Evolutionary conservation across 2,797 vertebrate species (phyloP).

Genomic region (Gadopsis marmoratus): DNA sequence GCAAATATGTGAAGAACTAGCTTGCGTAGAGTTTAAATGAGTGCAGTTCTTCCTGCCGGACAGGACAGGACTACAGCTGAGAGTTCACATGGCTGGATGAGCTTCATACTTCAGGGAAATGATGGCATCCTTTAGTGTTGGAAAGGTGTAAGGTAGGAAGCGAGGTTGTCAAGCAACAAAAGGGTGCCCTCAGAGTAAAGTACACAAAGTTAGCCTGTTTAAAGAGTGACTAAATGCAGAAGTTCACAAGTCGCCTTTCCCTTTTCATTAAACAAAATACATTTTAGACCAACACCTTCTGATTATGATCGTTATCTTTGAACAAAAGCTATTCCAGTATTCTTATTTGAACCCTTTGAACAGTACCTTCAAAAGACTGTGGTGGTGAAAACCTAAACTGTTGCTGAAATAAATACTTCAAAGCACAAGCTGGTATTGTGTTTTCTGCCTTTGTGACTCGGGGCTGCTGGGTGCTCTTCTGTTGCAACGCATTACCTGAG

Average conservation of each 20-base stretch:
- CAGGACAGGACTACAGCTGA: not conserved
- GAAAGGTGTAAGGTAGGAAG: not conserved
- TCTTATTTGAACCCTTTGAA: not conserved
- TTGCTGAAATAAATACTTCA: not conserved
- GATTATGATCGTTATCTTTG: not conserved
- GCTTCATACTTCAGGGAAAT: not conserved
- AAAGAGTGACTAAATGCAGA: not conserved
- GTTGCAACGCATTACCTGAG: not conserved
- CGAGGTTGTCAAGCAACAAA: not conserved
- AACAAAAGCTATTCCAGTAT: not conserved
- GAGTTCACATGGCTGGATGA: not conserved
- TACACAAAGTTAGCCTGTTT: too few species aligned
- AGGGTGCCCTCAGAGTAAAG: conserved; percentile 13
- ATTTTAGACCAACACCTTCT: not conserved
- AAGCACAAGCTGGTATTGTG: accelerated
- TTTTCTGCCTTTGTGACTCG: conserved; percentile 9
- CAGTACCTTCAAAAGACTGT: not conserved
- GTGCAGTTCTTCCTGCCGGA: not conserved
- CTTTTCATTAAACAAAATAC: not conserved
- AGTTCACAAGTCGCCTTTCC: not conserved
- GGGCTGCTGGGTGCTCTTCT: not conserved
- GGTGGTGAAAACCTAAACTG: not conserved
- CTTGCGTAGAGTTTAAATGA: not conserved
- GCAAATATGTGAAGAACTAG: not conserved
- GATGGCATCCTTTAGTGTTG: not conserved